Conservation (phyloP, 2,888 invertebrate species). For the Diogma glabrata region DNA sequence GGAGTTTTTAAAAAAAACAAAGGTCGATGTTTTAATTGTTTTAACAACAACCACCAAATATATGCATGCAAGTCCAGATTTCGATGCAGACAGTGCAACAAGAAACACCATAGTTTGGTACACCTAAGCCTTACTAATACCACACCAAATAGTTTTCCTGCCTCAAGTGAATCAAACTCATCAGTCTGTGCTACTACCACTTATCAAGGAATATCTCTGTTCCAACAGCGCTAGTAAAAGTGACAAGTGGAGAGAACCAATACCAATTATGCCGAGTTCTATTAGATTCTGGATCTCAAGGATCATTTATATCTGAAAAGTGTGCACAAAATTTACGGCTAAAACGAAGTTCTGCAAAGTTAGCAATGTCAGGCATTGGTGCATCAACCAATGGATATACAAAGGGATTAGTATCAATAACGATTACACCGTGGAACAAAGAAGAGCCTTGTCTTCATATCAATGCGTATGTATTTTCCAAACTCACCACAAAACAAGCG, state of each 20-base stretch:
- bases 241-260: not conserved
- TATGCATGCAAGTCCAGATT: not conserved
- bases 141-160: too few relatives aligned
- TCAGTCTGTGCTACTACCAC: too few relatives aligned
- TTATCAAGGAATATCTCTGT: not conserved
- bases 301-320: not conserved
- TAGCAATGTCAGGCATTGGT: not conserved
- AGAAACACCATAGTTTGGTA: not conserved
- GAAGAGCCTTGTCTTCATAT: not conserved
- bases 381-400: not conserved
- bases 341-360: too few relatives aligned
- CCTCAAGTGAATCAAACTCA: too few relatives aligned
- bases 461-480: not conserved
- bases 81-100: not conserved
- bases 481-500: not conserved
- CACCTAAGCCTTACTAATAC: too few relatives aligned
- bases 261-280: not conserved
- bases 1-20: too few relatives aligned
- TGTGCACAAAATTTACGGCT: too few relatives aligned
- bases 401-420: not conserved
- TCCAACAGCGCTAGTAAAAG: not conserved
- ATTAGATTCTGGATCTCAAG: not conserved
- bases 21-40: too few relatives aligned
- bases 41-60: too few relatives aligned
- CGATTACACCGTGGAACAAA: not conserved